Evolutionary conservation across 2,113 vertebrate species (phyloP).

Genomic region (Labeo catla): DNA sequence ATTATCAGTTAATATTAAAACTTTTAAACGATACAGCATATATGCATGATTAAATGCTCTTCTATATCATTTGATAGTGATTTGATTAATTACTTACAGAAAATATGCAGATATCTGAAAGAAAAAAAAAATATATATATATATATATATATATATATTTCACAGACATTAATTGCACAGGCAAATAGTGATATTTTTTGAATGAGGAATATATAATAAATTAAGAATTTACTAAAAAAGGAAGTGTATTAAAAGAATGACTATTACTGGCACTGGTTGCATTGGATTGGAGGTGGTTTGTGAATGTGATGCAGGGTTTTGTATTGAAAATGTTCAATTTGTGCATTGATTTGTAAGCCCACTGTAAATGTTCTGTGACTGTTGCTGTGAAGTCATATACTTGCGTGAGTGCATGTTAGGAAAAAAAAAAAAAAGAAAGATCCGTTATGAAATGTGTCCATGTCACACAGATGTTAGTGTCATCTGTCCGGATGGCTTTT

Average conservation of each 20-base stretch:
- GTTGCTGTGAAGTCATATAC: background rate
- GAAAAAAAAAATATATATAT: too few species aligned
- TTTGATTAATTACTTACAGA: background rate
- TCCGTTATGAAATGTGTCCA: background rate
- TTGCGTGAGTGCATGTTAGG: background rate
- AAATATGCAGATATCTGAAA: background rate
- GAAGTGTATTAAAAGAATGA: too few species aligned
- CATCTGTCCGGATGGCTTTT: slow-evolving; percentile 62
- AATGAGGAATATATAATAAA: background rate
- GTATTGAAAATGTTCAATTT: background rate
- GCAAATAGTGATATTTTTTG: background rate
- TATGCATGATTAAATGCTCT: background rate
- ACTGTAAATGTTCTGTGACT: background rate
- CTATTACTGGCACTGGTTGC: background rate
- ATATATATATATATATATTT: too few species aligned
- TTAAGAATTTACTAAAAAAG: too few species aligned
- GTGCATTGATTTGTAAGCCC: background rate
- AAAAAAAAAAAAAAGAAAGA: background rate
- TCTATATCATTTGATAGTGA: background rate
- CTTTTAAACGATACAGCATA: background rate
- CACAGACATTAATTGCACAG: background rate
- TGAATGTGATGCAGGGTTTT: background rate
- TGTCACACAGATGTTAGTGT: slow-evolving; percentile 29
- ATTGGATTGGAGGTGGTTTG: background rate
- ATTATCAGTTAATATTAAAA: background rate